Conservation (phyloP, 1,140 invertebrate genomes). For the Heliothis virescens region DNA sequence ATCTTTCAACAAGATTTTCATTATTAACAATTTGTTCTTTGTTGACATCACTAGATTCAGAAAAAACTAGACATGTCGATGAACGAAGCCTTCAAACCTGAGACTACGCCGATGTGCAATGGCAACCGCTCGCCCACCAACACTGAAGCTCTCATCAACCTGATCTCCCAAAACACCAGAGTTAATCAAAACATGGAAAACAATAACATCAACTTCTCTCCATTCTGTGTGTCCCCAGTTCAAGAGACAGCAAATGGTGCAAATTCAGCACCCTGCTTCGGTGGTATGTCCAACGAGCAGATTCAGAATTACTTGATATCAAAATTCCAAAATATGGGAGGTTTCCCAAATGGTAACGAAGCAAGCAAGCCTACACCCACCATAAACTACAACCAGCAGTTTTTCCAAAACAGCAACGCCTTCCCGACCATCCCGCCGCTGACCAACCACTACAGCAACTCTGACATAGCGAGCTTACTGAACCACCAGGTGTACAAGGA, state of each 20-base stretch:
- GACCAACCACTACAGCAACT: constrained; percentile 70
- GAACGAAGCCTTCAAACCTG: constrained; percentile 51
- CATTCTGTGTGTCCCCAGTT: constrained; percentile 57
- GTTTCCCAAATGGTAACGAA: constrained; percentile 54
- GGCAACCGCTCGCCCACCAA: constrained; percentile 62
- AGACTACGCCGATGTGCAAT: constrained; percentile 58
- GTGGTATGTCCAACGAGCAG: constrained; percentile 74
- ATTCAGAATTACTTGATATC: constrained; percentile 78
- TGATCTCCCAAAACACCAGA: constrained; percentile 65
- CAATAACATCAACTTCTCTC: constrained; percentile 67
- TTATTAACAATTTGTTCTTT: constrained; percentile 50
- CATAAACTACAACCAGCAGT: constrained; percentile 65
- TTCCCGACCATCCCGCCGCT: constrained; percentile 79
- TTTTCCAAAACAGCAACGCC: constrained; percentile 75
- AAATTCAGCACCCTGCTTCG: constrained; percentile 67
- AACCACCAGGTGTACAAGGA: constrained; percentile 65
- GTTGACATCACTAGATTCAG: constrained; percentile 59
- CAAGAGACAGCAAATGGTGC: constrained; percentile 55
- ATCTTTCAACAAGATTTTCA: too few species aligned
- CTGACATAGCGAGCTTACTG: constrained; percentile 69
- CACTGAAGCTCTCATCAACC: constrained; percentile 72
- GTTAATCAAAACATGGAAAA: constrained; percentile 69
- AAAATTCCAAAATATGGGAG: constrained; percentile 75
- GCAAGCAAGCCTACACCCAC: constrained; percentile 47
- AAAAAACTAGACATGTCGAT: constrained; percentile 48